Percentiles rank a stretch among this genome's conserved stretches.
These are phyloP conservation scores for Ciconia boyciana DNA, from an alignment of 2,113 vertebrate genomes.

Conservation along the genomic window DNA sequence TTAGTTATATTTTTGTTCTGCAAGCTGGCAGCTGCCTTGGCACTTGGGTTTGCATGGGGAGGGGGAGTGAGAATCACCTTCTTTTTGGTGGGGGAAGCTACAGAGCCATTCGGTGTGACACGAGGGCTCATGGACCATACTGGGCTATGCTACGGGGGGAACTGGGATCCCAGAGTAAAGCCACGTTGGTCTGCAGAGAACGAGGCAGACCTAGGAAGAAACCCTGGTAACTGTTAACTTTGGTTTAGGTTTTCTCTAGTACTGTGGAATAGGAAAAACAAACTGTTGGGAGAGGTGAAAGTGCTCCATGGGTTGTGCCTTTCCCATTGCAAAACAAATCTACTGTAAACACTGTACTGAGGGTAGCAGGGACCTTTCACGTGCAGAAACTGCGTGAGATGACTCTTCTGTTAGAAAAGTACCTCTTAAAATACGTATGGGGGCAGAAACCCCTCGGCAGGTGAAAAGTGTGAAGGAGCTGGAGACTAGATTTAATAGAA, in stretches of 20 bases:
- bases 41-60: not conserved
- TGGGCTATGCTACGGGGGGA: too few relatives aligned
- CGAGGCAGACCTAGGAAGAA: not conserved
- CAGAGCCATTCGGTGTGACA: too few relatives aligned
- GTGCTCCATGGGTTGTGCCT: not conserved
- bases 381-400: accelerated
- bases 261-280: not conserved
- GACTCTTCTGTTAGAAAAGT: not conserved
- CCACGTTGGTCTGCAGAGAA: accelerated
- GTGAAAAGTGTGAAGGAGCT: not conserved
- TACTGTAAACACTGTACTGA: too few relatives aligned
- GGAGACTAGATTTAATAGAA: not conserved
- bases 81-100: not conserved
- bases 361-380: not conserved
- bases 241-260: not conserved
- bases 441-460: not conserved
- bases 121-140: accelerated
- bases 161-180: accelerated
- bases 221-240: not conserved
- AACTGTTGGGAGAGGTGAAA: not conserved
- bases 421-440: not conserved
- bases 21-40: not conserved
- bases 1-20: not conserved
- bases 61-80: not conserved
- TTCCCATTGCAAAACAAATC: not conserved